phyloP scores from a whole-genome alignment of 1,140 invertebrate species.

The Psix sp. region DNA sequence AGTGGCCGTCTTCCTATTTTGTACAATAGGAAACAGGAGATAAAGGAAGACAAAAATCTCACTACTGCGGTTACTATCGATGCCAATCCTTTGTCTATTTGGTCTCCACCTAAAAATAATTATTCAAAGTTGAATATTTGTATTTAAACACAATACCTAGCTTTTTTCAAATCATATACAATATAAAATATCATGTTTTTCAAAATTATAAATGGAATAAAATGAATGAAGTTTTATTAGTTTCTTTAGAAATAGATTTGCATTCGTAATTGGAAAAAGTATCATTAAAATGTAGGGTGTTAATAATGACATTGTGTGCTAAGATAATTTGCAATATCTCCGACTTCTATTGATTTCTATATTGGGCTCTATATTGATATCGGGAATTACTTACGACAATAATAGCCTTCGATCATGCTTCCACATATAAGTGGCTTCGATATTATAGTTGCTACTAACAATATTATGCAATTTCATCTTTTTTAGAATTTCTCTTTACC shows the following conservation, averaged over 20 bases:
- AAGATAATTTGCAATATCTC: no score
- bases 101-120: constrained; percentile 48
- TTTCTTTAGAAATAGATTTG: no score
- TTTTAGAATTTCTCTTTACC: not conserved
- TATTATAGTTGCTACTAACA: constrained; percentile 1
- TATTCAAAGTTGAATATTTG: not conserved
- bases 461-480: constrained; percentile 4
- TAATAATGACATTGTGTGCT: no score
- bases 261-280: no score
- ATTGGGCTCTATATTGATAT: constrained; percentile 6
- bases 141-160: no score
- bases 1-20: constrained; percentile 80
- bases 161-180: no score
- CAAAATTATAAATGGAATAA: no score
- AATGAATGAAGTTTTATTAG: no score
- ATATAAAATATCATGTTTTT: no score
- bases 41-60: constrained; percentile 80
- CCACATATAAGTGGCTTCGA: not conserved
- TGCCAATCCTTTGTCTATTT: constrained; percentile 72
- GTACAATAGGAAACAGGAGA: constrained; percentile 81
- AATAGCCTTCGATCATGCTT: constrained; percentile 17
- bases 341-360: constrained; percentile 15
- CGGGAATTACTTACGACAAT: constrained; percentile 19
- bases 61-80: constrained; percentile 82
- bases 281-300: no score